These are phyloP conservation scores for Sepiola atlantica DNA, from an alignment of 2,888 invertebrate genomes.

Conservation along the genomic window DNA sequence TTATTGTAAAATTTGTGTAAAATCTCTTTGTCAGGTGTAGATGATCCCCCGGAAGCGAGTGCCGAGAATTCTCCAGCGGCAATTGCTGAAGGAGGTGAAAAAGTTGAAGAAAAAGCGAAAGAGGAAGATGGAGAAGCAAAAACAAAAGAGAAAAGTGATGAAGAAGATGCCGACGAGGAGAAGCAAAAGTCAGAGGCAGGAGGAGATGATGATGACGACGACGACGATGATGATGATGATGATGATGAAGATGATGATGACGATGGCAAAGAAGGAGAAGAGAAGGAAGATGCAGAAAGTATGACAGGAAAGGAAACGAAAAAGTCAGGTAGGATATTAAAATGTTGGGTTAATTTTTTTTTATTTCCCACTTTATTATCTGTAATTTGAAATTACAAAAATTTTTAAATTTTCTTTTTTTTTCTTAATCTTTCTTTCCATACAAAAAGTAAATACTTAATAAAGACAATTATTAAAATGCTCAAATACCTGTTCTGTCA, in stretches of 20 bases:
- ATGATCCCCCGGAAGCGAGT: constrained; percentile 58
- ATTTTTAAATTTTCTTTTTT: too few relatives aligned
- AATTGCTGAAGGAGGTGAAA: background rate
- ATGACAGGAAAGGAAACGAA: background rate
- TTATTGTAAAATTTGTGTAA: background rate
- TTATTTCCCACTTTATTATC: too few relatives aligned
- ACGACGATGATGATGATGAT: background rate
- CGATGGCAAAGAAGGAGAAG: background rate
- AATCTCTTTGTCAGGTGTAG: constrained; percentile 49
- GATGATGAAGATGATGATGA: background rate
- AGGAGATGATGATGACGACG: constrained; percentile 45
- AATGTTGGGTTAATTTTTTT: too few relatives aligned
- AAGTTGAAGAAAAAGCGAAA: constrained; percentile 48
- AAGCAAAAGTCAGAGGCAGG: constrained; percentile 46
- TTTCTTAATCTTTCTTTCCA: too few relatives aligned
- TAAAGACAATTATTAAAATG: too few relatives aligned
- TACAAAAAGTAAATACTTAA: too few relatives aligned
- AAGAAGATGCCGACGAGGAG: constrained; percentile 44
- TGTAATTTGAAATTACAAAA: too few relatives aligned
- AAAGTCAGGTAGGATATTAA: background rate
- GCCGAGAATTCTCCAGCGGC: constrained; percentile 58
- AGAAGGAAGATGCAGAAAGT: background rate
- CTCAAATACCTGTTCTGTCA: too few relatives aligned
- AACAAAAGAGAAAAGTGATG: constrained; percentile 49
- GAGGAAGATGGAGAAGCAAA: constrained; percentile 49